Base-by-base conservation (phyloP, 1,140 invertebrate genomes). In the Uloborus diversus region DNA sequence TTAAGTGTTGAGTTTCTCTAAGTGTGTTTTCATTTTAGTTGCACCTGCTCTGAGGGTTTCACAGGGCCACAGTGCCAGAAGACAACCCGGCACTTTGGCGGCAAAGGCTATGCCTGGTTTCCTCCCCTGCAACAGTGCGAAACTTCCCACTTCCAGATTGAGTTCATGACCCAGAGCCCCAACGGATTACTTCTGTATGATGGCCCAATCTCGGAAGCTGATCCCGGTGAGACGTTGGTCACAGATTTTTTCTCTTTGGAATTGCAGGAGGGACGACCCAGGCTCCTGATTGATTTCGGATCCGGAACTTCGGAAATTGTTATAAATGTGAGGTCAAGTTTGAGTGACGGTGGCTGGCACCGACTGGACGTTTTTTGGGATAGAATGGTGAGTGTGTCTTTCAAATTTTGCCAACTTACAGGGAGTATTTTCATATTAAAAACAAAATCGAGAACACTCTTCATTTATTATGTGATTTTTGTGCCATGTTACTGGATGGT, bases 281-380 rank as follows among this genome's bases (percentile, higher is more conserved):
- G 94, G 78, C 87, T 99, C 2, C 89, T 97, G 1, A 92, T 99
- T 69, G 95, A 99, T 87, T 98, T 98, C 87, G 97, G 97, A 3
- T 96, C 96, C 0, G 96, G 96, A 61, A 96, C 94, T 0, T 86
- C 97, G 75, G 94, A 96, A 85, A 86, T 99, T 13, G 90, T 92
- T 85, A 92, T 99, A 0, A 94, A 96, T 88, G 94, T 94, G 0
- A 93, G 94, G 83, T 92, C 92, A 84, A 92, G 91, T 0, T 86
- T 99, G 42, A 94, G 95, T 85, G 96, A 98, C 86, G 96, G 96
- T 1, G 94, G 96, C 85, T 99, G 97, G 97, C 97, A 99, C 87
- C 89, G 94, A 79, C 88, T 99, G 61, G 96, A 99, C 87, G 91
- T 99, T 70, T 97, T 97, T 85, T 97, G 96, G 93, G 92, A 95